phyloP scores from a whole-genome alignment of 2,113 vertebrate species.

The Thryonomys swinderianus region DNA sequence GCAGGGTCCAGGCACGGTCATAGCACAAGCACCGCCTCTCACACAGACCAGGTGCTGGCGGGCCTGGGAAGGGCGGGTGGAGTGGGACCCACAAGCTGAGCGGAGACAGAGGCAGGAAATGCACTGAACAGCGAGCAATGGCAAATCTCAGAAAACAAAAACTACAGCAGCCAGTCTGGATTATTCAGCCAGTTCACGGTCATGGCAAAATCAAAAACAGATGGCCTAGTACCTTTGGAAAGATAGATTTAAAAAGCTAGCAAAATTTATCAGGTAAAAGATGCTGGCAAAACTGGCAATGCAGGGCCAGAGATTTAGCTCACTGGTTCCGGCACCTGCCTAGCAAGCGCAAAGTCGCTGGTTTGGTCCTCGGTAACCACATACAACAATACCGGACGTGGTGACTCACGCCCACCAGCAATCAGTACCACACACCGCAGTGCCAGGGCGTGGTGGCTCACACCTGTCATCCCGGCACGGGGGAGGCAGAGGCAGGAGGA shows the following conservation, averaged over 20 bases:
- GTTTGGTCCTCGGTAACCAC: too few relatives aligned
- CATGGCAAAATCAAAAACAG: neutral
- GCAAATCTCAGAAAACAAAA: neutral
- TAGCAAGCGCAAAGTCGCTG: too few relatives aligned
- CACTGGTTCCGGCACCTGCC: too few relatives aligned
- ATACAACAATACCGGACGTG: too few relatives aligned
- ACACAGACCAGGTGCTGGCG: neutral
- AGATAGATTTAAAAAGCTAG: neutral
- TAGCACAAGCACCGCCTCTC: neutral
- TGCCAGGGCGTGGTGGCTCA: too few relatives aligned
- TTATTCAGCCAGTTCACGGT: neutral
- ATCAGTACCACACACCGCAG: too few relatives aligned
- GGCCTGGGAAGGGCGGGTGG: neutral
- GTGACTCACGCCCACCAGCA: too few relatives aligned
- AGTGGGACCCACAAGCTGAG: neutral
- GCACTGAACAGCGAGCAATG: neutral
- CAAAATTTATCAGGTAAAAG: neutral
- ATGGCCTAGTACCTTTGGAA: neutral
- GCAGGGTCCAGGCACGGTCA: neutral
- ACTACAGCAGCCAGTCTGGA: neutral
- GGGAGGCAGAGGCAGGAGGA: too few relatives aligned
- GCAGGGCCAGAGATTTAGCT: too few relatives aligned
- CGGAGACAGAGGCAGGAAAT: neutral
- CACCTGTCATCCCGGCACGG: too few relatives aligned
- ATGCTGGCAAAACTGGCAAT: too few relatives aligned